Conservation (phyloP, 2,888 invertebrate genomes). For the Beris morrisii region DNA sequence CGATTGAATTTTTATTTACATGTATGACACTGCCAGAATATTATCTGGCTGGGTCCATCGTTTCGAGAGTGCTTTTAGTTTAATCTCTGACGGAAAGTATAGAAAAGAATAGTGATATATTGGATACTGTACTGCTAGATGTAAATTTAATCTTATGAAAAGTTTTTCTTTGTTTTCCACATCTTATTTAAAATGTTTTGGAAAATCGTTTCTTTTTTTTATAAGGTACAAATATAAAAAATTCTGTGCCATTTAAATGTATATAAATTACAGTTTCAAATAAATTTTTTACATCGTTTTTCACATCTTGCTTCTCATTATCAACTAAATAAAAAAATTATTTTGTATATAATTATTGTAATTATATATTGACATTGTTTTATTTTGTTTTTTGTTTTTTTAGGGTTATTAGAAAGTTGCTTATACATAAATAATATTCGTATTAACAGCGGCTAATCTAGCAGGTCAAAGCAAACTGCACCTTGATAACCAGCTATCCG, state of each 20-base stretch:
- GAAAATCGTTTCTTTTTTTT: slow-evolving; percentile 12
- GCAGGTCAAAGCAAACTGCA: slow-evolving; percentile 85
- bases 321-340: slow-evolving; percentile 15
- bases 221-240: slow-evolving; percentile 34
- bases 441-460: slow-evolving; percentile 32
- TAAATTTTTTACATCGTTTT: slow-evolving; percentile 1
- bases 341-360: slow-evolving; percentile 35
- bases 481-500: slow-evolving; percentile 82
- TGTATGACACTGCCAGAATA: no score
- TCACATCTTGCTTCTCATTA: background rate
- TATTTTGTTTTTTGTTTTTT: slow-evolving; percentile 21
- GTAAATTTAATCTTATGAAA: no score
- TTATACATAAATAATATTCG: slow-evolving; percentile 36
- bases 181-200: slow-evolving; percentile 4
- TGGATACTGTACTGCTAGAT: no score
- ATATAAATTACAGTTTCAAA: slow-evolving; percentile 5
- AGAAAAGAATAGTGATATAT: no score
- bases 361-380: slow-evolving; percentile 36
- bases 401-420: slow-evolving; percentile 31
- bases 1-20: no score
- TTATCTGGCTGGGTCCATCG: no score
- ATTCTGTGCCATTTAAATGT: slow-evolving; percentile 24
- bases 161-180: no score
- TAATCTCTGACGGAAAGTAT: no score
- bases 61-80: no score